Evolutionary conservation across 2,888 invertebrate genomes (phyloP), one percentile per base, ranked within the genome.

Genomic region (Deilephila elpenor): DNA sequence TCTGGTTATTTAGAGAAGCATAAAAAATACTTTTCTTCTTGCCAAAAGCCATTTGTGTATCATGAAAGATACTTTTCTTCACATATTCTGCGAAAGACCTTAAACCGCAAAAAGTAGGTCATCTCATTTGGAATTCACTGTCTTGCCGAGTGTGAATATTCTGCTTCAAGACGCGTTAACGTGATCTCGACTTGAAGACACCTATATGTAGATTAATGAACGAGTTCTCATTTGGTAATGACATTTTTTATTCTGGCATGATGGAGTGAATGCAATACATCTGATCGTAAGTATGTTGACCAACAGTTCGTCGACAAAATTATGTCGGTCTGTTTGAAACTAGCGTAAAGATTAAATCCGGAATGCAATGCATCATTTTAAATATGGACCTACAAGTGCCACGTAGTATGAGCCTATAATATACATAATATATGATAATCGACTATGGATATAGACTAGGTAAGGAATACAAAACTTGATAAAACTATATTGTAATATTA

Each of bases 101-200:
- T 32, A 62, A 34, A 62, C 19, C 32, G 61, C 32, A 17, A 19
- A 32, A 62, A 62, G 32, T 62, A 19, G 67, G n/a, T 53, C 19
- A 11, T 60, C 17, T 53, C 20, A 59, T 62, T 62, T 62, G 61
- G 34, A 34, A 62, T 62, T 62, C 61, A 62, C 61, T 51, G 37
- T 62, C 61, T 62, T 62, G 61, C 19, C 7, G 61, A 19, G 29
- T 62, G 61, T 34, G 61, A 62, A 62, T 62, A 62, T 62, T 62
- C 34, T 62, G 32, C n/a, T 62, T 34, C 7, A 32, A 34, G 61
- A 62, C n/a, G 61, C 32, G 34, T 34, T 62, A 32, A 62, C 61
- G n/a, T 62, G 32, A 34, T 34, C 34, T 34, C 17, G 61, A 5
- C 32, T 62, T 14, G 7, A 17, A 67, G 34, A 51, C 19, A 14